These are phyloP conservation scores for Zosterops pallidus DNA, from an alignment of 2,113 vertebrate genomes.

Conservation along the genomic window DNA sequence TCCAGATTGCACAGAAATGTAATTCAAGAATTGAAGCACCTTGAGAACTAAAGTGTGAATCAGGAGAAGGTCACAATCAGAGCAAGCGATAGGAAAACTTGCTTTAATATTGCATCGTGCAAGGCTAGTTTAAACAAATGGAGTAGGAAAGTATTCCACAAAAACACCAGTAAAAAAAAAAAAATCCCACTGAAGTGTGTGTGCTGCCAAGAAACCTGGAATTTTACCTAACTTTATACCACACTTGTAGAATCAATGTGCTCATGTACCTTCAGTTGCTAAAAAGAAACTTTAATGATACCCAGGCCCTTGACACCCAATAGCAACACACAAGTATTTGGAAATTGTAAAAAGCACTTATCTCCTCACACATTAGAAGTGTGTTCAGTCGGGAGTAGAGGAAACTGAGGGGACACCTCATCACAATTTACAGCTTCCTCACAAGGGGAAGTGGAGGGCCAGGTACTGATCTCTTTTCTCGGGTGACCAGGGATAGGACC, in stretches of 20 bases:
- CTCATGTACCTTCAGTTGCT: not conserved
- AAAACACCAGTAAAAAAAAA: not conserved
- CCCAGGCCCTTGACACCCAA: not conserved
- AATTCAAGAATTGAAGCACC: not conserved
- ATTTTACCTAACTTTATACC: not conserved
- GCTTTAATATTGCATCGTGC: not conserved
- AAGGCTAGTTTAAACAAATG: not conserved
- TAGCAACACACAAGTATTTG: not conserved
- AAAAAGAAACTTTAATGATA: not conserved
- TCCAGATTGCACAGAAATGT: not conserved
- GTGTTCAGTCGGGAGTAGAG: not conserved
- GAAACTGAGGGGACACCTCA: not conserved
- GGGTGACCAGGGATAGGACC: not conserved
- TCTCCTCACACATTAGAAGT: not conserved
- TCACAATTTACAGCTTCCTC: not conserved
- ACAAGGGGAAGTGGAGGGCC: not conserved
- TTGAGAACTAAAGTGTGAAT: not conserved
- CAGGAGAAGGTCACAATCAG: not conserved
- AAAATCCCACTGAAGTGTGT: not conserved
- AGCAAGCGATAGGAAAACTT: not conserved
- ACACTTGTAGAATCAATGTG: not conserved
- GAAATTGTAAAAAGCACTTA: not conserved
- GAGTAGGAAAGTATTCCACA: not conserved
- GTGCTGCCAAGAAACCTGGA: not conserved
- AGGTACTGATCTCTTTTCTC: not conserved